Evolutionary conservation across 1,140 invertebrate species (phyloP).

Genomic region (Pteromalus puparum): DNA sequence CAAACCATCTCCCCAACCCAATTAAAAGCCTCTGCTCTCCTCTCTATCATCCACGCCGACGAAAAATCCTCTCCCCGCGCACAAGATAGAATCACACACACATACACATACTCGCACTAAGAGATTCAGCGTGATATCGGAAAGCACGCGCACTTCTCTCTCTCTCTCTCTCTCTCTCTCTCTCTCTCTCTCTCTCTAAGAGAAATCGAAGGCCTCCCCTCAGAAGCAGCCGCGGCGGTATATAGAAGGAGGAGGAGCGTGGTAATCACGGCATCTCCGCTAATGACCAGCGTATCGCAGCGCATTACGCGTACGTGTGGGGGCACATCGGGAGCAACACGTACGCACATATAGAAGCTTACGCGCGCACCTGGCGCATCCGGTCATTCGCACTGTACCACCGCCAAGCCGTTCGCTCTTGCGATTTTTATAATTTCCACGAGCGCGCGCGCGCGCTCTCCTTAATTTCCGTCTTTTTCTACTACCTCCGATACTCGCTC

Average conservation of each 20-base stretch:
- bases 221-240: neutral
- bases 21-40: neutral
- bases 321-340: neutral
- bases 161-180: no score
- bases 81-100: neutral
- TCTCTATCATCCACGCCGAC: neutral
- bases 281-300: slow-evolving; percentile 36
- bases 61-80: neutral
- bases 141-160: neutral
- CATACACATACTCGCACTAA: neutral
- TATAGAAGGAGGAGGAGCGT: slow-evolving; percentile 26
- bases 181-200: neutral
- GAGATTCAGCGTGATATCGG: slow-evolving; percentile 11
- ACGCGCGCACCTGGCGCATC: slow-evolving; percentile 19
- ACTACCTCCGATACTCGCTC: neutral
- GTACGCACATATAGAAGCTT: neutral
- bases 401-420: no score
- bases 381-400: slow-evolving; percentile 44
- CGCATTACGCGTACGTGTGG: slow-evolving; percentile 31
- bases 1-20: neutral
- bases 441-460: neutral
- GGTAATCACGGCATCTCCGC: slow-evolving; percentile 43
- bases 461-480: slow-evolving; percentile 41
- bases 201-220: neutral
- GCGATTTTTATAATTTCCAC: slow-evolving; percentile 34